These are phyloP conservation scores for Silurus glanis DNA, from an alignment of 2,113 vertebrate genomes.

Conservation along the genomic window DNA sequence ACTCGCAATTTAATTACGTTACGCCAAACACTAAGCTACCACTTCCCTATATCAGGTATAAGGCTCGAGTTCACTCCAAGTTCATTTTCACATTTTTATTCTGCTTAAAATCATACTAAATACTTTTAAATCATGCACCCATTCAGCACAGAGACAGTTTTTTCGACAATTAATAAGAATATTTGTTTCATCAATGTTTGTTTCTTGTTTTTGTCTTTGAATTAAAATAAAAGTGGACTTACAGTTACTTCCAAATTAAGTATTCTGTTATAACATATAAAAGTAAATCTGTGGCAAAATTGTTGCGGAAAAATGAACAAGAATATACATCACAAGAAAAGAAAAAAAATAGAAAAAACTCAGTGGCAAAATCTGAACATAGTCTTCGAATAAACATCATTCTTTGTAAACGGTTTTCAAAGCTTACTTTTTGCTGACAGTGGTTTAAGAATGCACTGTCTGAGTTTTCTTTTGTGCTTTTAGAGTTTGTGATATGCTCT, in stretches of 20 bases:
- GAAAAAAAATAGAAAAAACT: too few species aligned
- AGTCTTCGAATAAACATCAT: too few species aligned
- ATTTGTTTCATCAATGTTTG: background rate
- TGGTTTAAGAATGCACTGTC: too few species aligned
- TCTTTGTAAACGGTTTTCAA: too few species aligned
- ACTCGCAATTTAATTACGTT: background rate
- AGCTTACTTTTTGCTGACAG: too few species aligned
- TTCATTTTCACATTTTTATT: background rate
- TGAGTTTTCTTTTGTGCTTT: too few species aligned
- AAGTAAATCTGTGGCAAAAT: too few species aligned
- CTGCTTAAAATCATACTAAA: background rate
- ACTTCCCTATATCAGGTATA: too few species aligned
- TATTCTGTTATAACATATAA: background rate
- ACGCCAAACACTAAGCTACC: background rate
- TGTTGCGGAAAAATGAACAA: too few species aligned
- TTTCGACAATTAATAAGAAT: background rate
- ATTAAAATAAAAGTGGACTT: background rate
- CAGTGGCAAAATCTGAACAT: too few species aligned
- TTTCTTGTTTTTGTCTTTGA: background rate
- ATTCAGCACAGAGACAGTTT: background rate
- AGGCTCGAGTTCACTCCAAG: background rate
- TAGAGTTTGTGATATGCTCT: too few species aligned
- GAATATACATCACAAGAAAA: too few species aligned
- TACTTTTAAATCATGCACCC: background rate
- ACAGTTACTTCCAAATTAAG: background rate